Conservation (phyloP, 2,888 invertebrate genomes). For the Noctua pronuba region DNA sequence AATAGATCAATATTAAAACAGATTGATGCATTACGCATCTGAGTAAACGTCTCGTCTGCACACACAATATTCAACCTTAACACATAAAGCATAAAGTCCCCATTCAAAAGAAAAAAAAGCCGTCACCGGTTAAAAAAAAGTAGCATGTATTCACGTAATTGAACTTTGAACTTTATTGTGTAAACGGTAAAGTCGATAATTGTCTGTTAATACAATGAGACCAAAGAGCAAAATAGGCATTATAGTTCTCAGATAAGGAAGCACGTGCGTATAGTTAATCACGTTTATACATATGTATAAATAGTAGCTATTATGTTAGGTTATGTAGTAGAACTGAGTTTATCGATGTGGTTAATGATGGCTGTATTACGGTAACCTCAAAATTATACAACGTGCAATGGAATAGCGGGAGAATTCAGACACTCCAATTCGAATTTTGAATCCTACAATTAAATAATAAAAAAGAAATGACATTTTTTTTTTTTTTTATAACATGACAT, state of each 20-base stretch:
- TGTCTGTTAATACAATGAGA: conserved; percentile 17
- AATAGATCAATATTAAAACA: conserved; percentile 40
- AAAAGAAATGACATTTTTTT: neutral
- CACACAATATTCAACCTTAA: conserved; percentile 22
- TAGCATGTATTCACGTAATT: neutral
- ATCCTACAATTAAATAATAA: neutral
- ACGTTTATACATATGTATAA: conserved; percentile 31
- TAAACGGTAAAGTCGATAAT: conserved; percentile 32
- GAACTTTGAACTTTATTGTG: conserved; percentile 11
- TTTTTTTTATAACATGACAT: too few relatives aligned
- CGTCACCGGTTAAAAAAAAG: neutral
- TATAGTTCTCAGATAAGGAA: conserved; percentile 38
- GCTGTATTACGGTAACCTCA: neutral
- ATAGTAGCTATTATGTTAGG: conserved; percentile 23
- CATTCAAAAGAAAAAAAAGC: neutral
- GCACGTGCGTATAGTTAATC: conserved; percentile 51
- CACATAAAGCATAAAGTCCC: fast-evolving
- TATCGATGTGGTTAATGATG: conserved; percentile 27
- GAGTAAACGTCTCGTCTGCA: conserved; percentile 20
- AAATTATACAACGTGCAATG: neutral
- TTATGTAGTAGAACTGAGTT: conserved; percentile 20
- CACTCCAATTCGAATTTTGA: neutral
- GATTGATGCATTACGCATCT: conserved; percentile 19
- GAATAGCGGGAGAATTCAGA: neutral
- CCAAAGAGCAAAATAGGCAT: conserved; percentile 34